Evolutionary conservation across 1,140 invertebrate genomes (phyloP).

Genomic region (Neodiprion lecontei): DNA sequence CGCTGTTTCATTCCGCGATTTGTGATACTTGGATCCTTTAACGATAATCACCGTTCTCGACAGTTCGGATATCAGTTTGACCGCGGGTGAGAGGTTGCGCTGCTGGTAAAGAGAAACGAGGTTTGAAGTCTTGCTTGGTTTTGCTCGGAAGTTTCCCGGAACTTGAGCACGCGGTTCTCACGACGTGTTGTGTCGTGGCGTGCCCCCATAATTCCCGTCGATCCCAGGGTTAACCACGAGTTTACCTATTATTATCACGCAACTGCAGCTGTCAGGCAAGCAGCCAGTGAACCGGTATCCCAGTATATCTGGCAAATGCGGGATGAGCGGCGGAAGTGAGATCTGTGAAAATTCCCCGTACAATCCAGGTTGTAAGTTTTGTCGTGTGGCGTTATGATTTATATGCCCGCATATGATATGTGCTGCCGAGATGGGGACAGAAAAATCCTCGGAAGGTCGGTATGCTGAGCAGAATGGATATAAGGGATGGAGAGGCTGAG

Average conservation of each 20-base stretch:
- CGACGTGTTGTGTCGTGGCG: too few relatives aligned
- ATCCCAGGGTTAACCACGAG: neutral
- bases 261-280: neutral
- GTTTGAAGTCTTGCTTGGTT: too few relatives aligned
- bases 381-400: neutral
- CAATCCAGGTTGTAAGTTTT: conserved; percentile 7
- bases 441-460: too few relatives aligned
- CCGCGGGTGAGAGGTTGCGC: neutral
- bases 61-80: neutral
- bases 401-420: neutral
- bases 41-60: neutral
- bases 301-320: neutral
- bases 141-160: too few relatives aligned
- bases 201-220: neutral
- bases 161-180: too few relatives aligned
- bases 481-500: neutral
- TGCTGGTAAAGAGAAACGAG: too few relatives aligned
- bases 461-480: too few relatives aligned
- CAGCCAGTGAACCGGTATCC: neutral
- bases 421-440: too few relatives aligned
- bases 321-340: too few relatives aligned
- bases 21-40: neutral
- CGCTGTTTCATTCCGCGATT: neutral
- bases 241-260: neutral
- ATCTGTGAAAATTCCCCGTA: neutral